A percentile compares a stretch with the other conserved stretches of the same genome.
These are phyloP conservation scores for Lagodon rhomboides DNA, from an alignment of 2,797 vertebrate species.

Conservation along the genomic window DNA sequence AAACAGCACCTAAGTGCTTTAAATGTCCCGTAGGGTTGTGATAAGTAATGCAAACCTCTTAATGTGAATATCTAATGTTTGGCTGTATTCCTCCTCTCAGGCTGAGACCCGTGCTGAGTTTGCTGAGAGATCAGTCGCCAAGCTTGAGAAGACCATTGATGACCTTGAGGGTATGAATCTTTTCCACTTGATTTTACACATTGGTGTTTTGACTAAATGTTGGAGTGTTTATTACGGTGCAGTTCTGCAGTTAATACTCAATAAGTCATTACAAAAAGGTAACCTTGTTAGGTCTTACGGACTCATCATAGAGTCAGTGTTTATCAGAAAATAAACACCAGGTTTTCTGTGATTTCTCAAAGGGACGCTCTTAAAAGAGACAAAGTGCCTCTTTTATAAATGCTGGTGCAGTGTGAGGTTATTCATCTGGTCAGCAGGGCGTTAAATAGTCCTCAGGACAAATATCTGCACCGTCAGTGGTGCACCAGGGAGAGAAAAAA, in stretches of 20 bases:
- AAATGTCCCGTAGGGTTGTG: neutral
- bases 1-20: neutral
- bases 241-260: neutral
- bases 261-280: neutral
- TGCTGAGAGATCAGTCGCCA: constrained; percentile 98
- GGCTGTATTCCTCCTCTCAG: constrained; percentile 77
- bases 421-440: constrained; percentile 32
- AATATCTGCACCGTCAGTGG: constrained; percentile 37
- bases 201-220: neutral
- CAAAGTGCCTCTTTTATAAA: neutral
- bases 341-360: neutral
- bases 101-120: constrained; percentile 99
- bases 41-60: constrained; percentile 32
- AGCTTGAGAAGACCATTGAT: constrained; percentile 99
- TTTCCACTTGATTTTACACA: constrained; percentile 40
- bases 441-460: constrained; percentile 24
- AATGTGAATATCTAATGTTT: constrained; percentile 40
- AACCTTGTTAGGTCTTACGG: neutral
- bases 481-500: neutral
- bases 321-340: neutral
- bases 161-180: constrained; percentile 95
- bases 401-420: constrained; percentile 2
- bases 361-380: neutral
- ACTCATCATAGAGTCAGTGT: neutral
- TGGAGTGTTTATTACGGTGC: neutral